Conservation (phyloP, 2,888 invertebrate species). For the Petrolisthes cinctipes region DNA sequence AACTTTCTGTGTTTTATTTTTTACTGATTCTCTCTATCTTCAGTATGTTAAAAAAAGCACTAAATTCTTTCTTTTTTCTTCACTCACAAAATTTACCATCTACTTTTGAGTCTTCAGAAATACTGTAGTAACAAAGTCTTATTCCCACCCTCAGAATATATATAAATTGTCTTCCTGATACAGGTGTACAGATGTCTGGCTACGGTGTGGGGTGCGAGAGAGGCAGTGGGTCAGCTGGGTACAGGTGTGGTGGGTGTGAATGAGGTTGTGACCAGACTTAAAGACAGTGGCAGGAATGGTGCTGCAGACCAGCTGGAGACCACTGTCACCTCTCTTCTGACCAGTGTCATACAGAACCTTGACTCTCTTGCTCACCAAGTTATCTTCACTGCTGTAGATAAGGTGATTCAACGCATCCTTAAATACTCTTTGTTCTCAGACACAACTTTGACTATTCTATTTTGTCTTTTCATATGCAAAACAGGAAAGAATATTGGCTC, state of each 20-base stretch:
- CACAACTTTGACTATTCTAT: too few species aligned
- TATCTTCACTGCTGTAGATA: not conserved
- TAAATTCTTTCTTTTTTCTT: too few species aligned
- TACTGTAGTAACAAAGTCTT: too few species aligned
- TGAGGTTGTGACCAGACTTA: constrained; percentile 6
- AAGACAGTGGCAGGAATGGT: not conserved
- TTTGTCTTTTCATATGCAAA: too few species aligned
- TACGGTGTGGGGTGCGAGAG: not conserved
- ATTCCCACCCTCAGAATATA: not conserved
- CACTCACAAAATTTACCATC: too few species aligned
- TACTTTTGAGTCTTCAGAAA: too few species aligned
- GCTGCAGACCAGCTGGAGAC: constrained; percentile 3
- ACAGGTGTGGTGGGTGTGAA: not conserved
- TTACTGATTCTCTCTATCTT: too few species aligned
- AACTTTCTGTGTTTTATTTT: too few species aligned
- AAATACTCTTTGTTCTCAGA: too few species aligned
- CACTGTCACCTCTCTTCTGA: not conserved
- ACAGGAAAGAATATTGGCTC: too few species aligned
- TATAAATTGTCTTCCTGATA: not conserved
- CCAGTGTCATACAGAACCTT: constrained; percentile 36
- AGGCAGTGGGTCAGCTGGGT: constrained; percentile 7
- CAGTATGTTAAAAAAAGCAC: too few species aligned
- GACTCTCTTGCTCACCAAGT: constrained; percentile 5
- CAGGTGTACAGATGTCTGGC: constrained; percentile 12
- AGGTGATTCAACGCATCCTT: not conserved